Evolutionary conservation across 2,888 invertebrate genomes (phyloP).

Genomic region (Spisula subtruncata): DNA sequence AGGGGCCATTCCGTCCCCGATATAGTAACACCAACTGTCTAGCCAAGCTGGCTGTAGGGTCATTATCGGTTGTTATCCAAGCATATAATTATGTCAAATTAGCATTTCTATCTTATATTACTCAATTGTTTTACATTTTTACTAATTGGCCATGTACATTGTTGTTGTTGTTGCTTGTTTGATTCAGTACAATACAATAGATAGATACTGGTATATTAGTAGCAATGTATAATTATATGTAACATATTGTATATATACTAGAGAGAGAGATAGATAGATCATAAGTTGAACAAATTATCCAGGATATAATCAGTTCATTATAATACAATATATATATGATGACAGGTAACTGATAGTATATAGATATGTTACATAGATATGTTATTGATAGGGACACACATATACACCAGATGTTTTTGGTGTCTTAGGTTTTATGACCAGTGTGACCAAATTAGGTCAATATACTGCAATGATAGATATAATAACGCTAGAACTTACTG

Average conservation of each 20-base stretch:
- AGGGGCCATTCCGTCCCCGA: constrained; percentile 1
- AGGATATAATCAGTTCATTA: neutral
- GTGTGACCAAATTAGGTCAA: no score
- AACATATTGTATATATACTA: constrained; percentile 8
- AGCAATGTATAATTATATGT: constrained; percentile 1
- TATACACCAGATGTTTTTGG: neutral
- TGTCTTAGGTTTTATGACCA: no score
- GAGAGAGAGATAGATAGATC: neutral
- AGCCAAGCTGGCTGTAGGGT: constrained; percentile 40
- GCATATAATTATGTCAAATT: constrained; percentile 35
- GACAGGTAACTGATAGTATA: neutral
- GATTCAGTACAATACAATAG: neutral
- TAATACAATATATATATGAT: neutral
- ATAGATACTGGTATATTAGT: neutral
- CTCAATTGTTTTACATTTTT: neutral
- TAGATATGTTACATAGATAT: neutral
- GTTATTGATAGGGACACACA: neutral
- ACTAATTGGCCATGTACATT: constrained; percentile 31
- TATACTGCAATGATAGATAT: no score
- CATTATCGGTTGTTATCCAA: constrained; percentile 23
- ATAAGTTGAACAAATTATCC: constrained; percentile 13
- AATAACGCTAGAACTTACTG: no score
- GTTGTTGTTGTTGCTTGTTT: neutral
- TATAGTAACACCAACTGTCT: constrained; percentile 33
- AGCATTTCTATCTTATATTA: constrained; percentile 21